phyloP scores from a whole-genome alignment of 1,140 invertebrate genomes.

The Gonioctena quinquepunctata region DNA sequence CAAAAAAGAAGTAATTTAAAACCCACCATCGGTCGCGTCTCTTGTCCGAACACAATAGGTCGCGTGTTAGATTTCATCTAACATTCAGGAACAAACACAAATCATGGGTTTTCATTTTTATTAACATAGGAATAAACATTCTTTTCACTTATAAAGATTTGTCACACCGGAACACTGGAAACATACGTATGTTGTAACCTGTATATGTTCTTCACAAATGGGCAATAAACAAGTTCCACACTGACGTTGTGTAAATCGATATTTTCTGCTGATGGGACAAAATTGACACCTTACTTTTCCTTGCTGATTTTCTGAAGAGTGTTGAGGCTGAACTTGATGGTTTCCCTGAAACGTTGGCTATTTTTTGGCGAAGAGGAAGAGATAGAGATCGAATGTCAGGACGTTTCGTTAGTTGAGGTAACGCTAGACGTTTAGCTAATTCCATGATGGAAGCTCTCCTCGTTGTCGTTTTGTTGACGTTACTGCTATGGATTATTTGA shows the following conservation, averaged over 20 bases:
- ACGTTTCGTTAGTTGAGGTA: background rate
- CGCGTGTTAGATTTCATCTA: conserved; percentile 2
- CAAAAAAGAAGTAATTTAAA: too few relatives aligned
- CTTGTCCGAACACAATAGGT: background rate
- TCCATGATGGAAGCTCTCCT: background rate
- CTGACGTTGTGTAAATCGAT: background rate
- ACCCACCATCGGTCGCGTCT: conserved; percentile 4
- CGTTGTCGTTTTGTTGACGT: background rate
- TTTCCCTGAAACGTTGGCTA: background rate
- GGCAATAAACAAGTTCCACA: background rate
- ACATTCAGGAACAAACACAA: background rate
- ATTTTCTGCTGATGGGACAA: background rate
- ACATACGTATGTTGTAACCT: background rate
- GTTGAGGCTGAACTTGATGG: background rate
- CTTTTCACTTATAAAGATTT: background rate
- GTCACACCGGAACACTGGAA: background rate
- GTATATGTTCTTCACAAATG: conserved; percentile 8
- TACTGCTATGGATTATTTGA: background rate
- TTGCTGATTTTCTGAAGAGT: background rate
- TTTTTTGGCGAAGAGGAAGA: background rate
- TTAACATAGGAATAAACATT: background rate
- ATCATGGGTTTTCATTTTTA: background rate
- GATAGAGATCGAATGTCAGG: background rate
- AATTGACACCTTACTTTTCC: background rate
- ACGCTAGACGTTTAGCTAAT: background rate